Percentiles rank a stretch among this genome's conserved stretches.
Conservation (phyloP, 64 coral and sea anemone species). For the Pocillopora damicornis region DNA sequence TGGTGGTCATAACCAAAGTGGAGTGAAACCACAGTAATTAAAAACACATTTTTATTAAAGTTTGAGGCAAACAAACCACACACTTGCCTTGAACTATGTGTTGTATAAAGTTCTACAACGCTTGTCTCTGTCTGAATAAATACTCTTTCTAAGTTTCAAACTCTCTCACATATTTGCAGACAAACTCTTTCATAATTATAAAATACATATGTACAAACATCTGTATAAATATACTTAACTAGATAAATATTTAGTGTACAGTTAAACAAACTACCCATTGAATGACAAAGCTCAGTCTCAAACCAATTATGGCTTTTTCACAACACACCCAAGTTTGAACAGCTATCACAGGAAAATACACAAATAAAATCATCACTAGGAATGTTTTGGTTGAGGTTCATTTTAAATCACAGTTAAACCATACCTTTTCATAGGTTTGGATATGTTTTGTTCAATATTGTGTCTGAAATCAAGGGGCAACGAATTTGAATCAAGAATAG, state of each 20-base stretch:
- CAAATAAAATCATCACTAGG: too few species aligned
- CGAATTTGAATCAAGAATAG: too few species aligned
- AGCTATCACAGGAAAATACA: too few species aligned
- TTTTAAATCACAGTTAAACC: too few species aligned
- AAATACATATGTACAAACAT: constrained; percentile 98
- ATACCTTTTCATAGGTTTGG: too few species aligned
- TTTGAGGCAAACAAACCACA: constrained; percentile 61
- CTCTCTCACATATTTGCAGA: constrained; percentile 59
- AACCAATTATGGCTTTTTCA: not conserved
- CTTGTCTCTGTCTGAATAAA: constrained; percentile 66
- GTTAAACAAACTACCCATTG: constrained; percentile 51
- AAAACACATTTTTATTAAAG: constrained; percentile 54
- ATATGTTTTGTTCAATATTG: too few species aligned
- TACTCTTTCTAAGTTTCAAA: constrained; percentile 73
- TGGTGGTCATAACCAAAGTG: not conserved
- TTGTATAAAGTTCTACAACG: constrained; percentile 48
- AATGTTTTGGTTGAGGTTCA: too few species aligned
- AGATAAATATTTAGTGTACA: constrained; percentile 91
- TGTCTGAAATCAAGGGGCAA: too few species aligned
- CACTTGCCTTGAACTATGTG: constrained; percentile 63
- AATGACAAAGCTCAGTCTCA: constrained; percentile 36
- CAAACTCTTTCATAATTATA: constrained; percentile 74
- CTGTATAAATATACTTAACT: constrained; percentile 96
- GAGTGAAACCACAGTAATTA: not conserved
- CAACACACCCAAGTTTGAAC: too few species aligned